Evolutionary conservation across 2,888 invertebrate genomes (phyloP).

Genomic region (Tenodera sinensis): DNA sequence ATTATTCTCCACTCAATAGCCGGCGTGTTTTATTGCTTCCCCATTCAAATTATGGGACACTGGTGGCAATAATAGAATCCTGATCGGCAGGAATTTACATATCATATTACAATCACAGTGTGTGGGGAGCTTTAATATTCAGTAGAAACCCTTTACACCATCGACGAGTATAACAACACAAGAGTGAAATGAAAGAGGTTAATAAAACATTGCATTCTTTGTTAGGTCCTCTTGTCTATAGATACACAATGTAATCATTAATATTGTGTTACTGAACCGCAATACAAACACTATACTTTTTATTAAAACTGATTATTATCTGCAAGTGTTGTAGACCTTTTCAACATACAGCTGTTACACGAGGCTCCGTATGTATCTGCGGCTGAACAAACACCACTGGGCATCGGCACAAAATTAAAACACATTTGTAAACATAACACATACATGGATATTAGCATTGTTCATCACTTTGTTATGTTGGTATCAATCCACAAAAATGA

Average conservation of each 20-base stretch:
- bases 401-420: too few relatives aligned
- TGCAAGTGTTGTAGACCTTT: background rate
- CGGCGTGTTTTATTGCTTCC: background rate
- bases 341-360: background rate
- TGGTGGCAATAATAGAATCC: background rate
- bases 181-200: background rate
- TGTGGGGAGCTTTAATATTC: background rate
- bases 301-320: background rate
- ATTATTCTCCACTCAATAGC: background rate
- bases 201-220: background rate
- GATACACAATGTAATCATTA: background rate
- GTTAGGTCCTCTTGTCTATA: background rate
- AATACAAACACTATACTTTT: background rate
- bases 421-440: too few relatives aligned
- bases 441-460: too few relatives aligned
- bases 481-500: too few relatives aligned
- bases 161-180: background rate
- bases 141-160: background rate
- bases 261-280: background rate
- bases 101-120: background rate
- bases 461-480: too few relatives aligned
- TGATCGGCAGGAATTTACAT: background rate
- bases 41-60: background rate
- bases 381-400: too few relatives aligned
- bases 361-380: background rate